These are phyloP conservation scores for human DNA, from an alignment of 2,113 vertebrate genomes.

Conservation along the genomic window GRCh38 chr4:63851001-63851500, in stretches of 20 bases:
- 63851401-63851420: background rate
- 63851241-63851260: background rate
- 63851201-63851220: background rate
- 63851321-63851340: background rate
- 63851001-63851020: background rate
- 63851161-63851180: background rate
- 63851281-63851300: background rate
- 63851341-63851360: background rate
- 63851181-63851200: fast-evolving
- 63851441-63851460: background rate
- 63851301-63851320: background rate
- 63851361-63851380: background rate
- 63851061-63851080: too few species aligned
- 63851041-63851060: background rate
- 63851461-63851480: background rate
- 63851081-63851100: background rate
- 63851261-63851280: too few species aligned
- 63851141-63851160: background rate
- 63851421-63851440: background rate
- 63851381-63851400: background rate
- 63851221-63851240: background rate
- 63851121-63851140: too few species aligned
- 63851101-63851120: background rate
- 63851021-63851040: background rate
- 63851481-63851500: background rate